Base-by-base conservation (phyloP, 2,888 invertebrate genomes). In the Epinotia brunnichana region DNA sequence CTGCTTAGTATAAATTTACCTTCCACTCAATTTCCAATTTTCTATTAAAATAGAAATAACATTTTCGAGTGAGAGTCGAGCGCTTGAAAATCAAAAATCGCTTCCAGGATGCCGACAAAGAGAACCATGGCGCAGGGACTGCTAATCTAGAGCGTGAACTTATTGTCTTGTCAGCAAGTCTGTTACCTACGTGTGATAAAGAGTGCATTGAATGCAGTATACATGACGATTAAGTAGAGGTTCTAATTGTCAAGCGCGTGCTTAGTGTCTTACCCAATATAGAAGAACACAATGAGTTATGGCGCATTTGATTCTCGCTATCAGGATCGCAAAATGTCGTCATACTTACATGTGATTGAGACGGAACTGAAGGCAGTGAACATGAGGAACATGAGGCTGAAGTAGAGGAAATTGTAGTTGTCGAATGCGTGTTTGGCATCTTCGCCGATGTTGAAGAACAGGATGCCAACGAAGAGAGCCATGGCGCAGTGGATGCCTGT, bases 311-410 rank as follows among this genome's bases (percentile, higher is more conserved):
- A 98, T 97, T 9, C 95, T 90, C 61, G 98, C 7, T 11, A 60
- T 4, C 64, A 59, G 11, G n/a, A 29, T 5, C 35, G 35, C 35
- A 35, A 35, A 9, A 35, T 10, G 17, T 53, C 61, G 17, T 53
- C 61, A 64, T 75, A 95, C 97, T 97, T 94, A 99, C 99, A 98
- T 77, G 96, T 97, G 39, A 98, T 95, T 60, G 97, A 95, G 71
- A 98, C 97, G 15, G 98, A 96, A 90, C 97, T 98, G 87, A 98
- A 97, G 0, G 99, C 97, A 7, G 97, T 98, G 87, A 97, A 98
- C 97, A 98, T 98, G 68, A 98, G 94, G 88, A 99, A 99, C 95
- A 99, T 96, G 67, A 98, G 95, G 75, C 96, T 96, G 91, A 98
- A 99, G 93, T 98, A 98, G 41, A 98, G 94, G 84, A 97, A 97